Evolutionary conservation across 2,797 vertebrate genomes (phyloP).

Genomic region (Meda fulgida): DNA sequence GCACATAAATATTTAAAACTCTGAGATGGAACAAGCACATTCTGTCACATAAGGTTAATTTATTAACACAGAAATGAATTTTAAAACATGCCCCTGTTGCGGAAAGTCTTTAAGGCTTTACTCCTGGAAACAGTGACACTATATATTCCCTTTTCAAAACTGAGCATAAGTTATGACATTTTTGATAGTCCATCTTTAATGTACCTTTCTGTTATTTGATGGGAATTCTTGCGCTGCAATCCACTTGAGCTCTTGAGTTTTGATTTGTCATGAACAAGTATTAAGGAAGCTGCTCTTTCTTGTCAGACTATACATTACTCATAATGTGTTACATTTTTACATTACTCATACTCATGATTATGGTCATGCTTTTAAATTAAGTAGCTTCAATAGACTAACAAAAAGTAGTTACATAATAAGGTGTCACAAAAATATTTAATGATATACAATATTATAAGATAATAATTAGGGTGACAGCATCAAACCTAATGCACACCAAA

Average conservation of each 20-base stretch:
- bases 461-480: background rate
- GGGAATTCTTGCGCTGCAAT: constrained; percentile 22
- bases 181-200: constrained; percentile 7
- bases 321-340: too few species aligned
- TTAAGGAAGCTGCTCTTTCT: background rate
- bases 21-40: background rate
- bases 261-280: constrained; percentile 15
- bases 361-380: background rate
- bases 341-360: background rate
- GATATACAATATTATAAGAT: background rate
- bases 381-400: background rate
- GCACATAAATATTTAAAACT: constrained; percentile 42
- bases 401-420: background rate
- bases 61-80: constrained; percentile 35
- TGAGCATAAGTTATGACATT: constrained; percentile 33
- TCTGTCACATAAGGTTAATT: constrained; percentile 35
- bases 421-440: background rate
- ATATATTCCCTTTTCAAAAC: constrained; percentile 24
- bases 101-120: constrained; percentile 34
- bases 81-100: constrained; percentile 6
- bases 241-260: constrained; percentile 9
- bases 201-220: constrained; percentile 17
- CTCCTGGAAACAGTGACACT: constrained; percentile 6
- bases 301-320: background rate
- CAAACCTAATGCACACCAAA: background rate